Evolutionary conservation across 1,140 invertebrate species (phyloP), one percentile per base, ranked within the genome.

Genomic region (Sitobion miscanthi): DNA sequence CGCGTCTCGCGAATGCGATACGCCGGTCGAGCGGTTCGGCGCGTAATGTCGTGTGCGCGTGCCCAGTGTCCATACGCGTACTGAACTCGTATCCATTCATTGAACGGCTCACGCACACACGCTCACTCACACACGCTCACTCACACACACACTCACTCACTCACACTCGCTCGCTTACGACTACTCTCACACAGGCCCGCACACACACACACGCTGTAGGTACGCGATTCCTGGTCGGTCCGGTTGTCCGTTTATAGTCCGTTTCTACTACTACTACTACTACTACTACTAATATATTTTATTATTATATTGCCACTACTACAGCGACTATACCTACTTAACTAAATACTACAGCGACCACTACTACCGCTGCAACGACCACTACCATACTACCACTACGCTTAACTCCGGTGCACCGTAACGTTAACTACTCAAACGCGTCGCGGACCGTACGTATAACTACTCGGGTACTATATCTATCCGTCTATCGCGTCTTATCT

Each of bases 51-150:
- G 69, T 77, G n/a, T 9, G n/a, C 77, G 91, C 91, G 91, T 93
- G 42, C 47, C 90, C 90, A 57, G 52, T 90, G 90, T 91, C 91
- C 45, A 45, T 93, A 57, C 35, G n/a, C 77, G 91, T 93, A 93
- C 91, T 93, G 91, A 85, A 30, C 35, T n/a, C 45, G 9, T n/a
- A 35, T 52, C 49, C 82, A 83, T 93, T 93, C 77, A 54, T 93
- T 83, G 77, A 90, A 90, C 91, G 1, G 57, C 35, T 35, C 91
- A 3, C 77, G 42, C 77, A 8, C 23, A 77, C 91, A 85, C 91
- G 23, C 42, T 7, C 45, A n/a, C 25, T 52, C 20, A 20, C 52
- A 52, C 90, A 1, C 57, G 7, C 54, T 9, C 57, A 54, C 90
- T 47, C 62, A 25, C 38, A 11, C 30, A 35, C 20, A 20, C 52